A percentile compares a stretch with the other conserved stretches of the same genome.
Conservation (phyloP, 2,797 vertebrate species). For the Gymnocypris eckloni region DNA sequence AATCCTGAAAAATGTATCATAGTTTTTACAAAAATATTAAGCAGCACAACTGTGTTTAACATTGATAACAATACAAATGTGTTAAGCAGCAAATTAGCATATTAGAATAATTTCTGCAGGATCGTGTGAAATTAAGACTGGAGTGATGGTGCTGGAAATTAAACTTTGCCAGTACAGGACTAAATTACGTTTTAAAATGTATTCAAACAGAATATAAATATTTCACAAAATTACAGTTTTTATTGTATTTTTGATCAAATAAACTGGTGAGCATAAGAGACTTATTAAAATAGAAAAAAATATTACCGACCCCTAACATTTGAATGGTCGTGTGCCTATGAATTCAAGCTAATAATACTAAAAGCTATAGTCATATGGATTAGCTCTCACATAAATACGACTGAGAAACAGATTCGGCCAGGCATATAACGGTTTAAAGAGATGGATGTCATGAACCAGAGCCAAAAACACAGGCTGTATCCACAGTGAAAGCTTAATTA, state of each 20-base stretch:
- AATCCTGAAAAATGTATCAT: not conserved
- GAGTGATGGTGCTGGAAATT: not conserved
- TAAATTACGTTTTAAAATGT: not conserved
- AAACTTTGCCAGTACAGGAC: not conserved
- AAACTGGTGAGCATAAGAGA: not conserved
- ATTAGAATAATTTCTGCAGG: no score
- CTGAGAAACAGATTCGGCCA: constrained; percentile 6
- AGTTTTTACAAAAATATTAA: not conserved
- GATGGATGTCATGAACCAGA: constrained; percentile 40
- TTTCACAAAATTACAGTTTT: not conserved
- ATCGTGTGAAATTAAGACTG: not conserved
- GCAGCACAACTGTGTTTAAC: no score
- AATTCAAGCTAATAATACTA: not conserved
- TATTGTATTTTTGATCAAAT: not conserved
- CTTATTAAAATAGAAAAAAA: no score
- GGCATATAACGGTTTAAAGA: constrained; percentile 24
- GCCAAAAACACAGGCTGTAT: constrained; percentile 46
- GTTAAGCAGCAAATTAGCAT: no score
- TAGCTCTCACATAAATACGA: not conserved
- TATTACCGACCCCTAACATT: not conserved
- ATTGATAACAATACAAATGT: no score
- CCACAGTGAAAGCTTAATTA: constrained; percentile 47
- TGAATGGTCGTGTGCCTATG: not conserved
- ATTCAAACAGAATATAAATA: not conserved
- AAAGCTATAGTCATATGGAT: constrained; percentile 19